Evolutionary conservation across 2,888 invertebrate genomes (phyloP).

Genomic region (Rambutsinella grinnellia): DNA sequence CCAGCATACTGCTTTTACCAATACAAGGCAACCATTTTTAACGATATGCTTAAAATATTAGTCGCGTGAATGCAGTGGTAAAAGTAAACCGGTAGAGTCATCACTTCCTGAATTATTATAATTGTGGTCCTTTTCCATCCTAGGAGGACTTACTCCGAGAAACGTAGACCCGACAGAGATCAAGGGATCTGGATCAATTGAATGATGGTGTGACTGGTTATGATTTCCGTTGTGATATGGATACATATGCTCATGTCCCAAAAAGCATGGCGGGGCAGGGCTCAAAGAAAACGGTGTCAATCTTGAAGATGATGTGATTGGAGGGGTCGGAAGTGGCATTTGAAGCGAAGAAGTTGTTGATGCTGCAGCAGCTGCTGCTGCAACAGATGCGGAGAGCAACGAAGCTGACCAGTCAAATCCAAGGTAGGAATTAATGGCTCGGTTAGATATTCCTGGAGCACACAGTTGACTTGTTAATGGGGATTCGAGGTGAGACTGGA

Average conservation of each 20-base stretch:
- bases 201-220: constrained; percentile 3
- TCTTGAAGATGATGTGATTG: constrained; percentile 26
- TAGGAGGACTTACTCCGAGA: constrained; percentile 8
- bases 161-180: constrained; percentile 35
- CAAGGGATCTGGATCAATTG: constrained; percentile 11
- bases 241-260: constrained; percentile 21
- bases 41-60: no score
- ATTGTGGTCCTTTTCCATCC: constrained; percentile 15
- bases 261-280: constrained; percentile 31
- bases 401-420: constrained; percentile 60
- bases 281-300: constrained; percentile 36
- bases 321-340: constrained; percentile 10
- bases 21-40: not conserved
- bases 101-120: constrained; percentile 8
- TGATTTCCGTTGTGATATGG: constrained; percentile 12
- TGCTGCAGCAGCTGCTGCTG: constrained; percentile 50
- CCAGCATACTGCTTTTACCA: constrained; percentile 3
- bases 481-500: constrained; percentile 20
- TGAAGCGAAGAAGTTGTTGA: constrained; percentile 32
- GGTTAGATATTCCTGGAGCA: constrained; percentile 24
- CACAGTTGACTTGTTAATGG: constrained; percentile 20
- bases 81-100: constrained; percentile 13
- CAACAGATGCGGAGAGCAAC: constrained; percentile 54
- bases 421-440: constrained; percentile 52
- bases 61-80: constrained; percentile 20